Evolutionary conservation across 2,888 invertebrate genomes (phyloP), one percentile per base, ranked within the genome.

Genomic region (Erebia aethiops): DNA sequence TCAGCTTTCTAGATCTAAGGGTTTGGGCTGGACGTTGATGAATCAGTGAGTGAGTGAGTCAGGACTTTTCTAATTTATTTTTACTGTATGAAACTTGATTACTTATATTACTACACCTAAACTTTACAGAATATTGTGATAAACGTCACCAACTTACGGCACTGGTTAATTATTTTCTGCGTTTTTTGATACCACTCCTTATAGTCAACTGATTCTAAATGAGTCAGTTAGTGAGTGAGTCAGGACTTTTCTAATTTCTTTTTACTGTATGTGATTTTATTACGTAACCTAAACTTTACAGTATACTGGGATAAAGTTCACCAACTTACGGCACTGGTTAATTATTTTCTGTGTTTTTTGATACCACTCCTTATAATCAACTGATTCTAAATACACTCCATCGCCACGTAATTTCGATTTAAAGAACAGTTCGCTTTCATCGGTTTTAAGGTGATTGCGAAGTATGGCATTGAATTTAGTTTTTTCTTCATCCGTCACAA

Each of bases 401-500:
- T 88, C 87, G 1, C 80, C 82, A 13, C 83, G 85, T 18, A 88
- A 67, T 75, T 85, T 88, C 7, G 86, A 81, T 10, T 81, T 79
- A 72, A 85, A 86, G 71, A 84, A 77, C 1, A 79, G 75, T 9
- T 87, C 85, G n/a, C 72, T 81, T n/a, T 82, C 72, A 41, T 72
- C 79, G 0, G 80, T 74, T 69, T 87, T 88, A 10, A 93, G 79
- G 76, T 87, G 79, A 18, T 94, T 94, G 75, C 93, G 92, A 0
- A 96, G 84, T 71, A 97, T 95, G 13, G 90, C 85, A 77, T 95
- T 95, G 80, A 96, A 97, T 80, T 94, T 94, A n/a, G 88, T 85
- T 71, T 94, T 94, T 74, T 97, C 96, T 35, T 96, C 95, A 7
- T 94, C 91, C 21, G 94, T 94, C 1, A 95, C 94, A 26, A 98